Evolutionary conservation across 1,140 invertebrate species (phyloP).

Genomic region (Caenorhabditis inopinata): DNA sequence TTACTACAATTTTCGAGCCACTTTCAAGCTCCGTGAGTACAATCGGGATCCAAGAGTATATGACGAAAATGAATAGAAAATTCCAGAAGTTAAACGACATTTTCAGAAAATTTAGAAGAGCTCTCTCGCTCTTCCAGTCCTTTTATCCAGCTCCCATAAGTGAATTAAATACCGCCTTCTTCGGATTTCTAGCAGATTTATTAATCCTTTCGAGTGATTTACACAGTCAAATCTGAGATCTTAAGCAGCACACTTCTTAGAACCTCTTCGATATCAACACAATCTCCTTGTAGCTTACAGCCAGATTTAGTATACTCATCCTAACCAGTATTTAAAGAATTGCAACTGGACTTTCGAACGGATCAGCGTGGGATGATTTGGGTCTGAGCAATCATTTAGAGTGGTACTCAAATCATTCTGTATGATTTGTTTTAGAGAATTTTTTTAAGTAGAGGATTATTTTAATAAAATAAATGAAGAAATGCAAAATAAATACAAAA

Average conservation of each 20-base stretch:
- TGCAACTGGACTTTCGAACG: not conserved
- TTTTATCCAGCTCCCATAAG: not conserved
- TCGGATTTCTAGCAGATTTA: not conserved
- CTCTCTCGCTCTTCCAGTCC: not conserved
- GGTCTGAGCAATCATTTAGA: not conserved
- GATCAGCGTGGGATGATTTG: too few relatives aligned
- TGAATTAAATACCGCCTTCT: not conserved
- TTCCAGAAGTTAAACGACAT: slow-evolving; percentile 1
- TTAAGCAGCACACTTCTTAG: not conserved
- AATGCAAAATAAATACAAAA: too few relatives aligned
- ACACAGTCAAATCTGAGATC: not conserved
- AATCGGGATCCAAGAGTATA: not conserved
- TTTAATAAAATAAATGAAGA: not conserved
- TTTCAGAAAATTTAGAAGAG: too few relatives aligned
- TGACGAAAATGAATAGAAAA: slow-evolving; percentile 19
- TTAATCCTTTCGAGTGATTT: not conserved
- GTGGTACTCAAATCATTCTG: not conserved
- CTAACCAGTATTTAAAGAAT: not conserved
- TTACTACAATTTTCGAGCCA: not conserved
- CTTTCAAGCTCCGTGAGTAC: not conserved
- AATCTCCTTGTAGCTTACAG: too few relatives aligned
- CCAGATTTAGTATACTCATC: too few relatives aligned
- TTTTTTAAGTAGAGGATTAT: not conserved
- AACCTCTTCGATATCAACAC: too few relatives aligned
- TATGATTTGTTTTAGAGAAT: not conserved